Evolutionary conservation across 2,797 vertebrate species (phyloP).

Genomic region (Pseudochaenichthys georgianus): DNA sequence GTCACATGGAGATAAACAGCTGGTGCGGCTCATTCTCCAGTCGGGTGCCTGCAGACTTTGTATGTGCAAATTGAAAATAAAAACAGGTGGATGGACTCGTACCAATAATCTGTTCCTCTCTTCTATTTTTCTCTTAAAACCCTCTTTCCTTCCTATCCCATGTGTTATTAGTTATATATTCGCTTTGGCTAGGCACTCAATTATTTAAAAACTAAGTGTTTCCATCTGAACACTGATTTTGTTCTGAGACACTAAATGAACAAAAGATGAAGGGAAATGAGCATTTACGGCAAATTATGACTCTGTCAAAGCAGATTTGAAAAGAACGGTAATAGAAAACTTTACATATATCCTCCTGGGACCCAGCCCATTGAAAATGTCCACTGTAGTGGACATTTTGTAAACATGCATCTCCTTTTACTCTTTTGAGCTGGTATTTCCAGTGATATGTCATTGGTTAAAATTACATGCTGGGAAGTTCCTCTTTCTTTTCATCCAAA

Average conservation of each 20-base stretch:
- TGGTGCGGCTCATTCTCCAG: no score
- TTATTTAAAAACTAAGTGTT: not conserved
- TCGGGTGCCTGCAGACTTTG: no score
- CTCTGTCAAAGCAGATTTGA: not conserved
- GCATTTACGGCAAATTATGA: not conserved
- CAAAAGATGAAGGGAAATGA: slow-evolving; percentile 15
- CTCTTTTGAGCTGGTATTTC: no score
- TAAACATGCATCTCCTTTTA: no score
- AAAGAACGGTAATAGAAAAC: no score
- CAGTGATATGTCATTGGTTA: no score
- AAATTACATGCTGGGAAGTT: no score
- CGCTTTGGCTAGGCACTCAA: not conserved
- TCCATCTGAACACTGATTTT: not conserved
- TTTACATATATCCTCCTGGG: not conserved
- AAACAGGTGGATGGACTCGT: not conserved
- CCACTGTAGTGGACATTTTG: no score
- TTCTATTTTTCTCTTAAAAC: not conserved
- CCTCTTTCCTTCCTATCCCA: not conserved
- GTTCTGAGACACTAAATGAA: slow-evolving; percentile 9
- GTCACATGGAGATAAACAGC: no score
- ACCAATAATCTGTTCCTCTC: not conserved
- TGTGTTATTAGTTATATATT: slow-evolving; percentile 5
- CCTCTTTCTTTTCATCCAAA: no score
- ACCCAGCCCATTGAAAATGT: no score
- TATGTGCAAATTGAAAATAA: not conserved